phyloP scores from a whole-genome alignment of 2,113 vertebrate genomes.

The Aleadryas rufinucha region DNA sequence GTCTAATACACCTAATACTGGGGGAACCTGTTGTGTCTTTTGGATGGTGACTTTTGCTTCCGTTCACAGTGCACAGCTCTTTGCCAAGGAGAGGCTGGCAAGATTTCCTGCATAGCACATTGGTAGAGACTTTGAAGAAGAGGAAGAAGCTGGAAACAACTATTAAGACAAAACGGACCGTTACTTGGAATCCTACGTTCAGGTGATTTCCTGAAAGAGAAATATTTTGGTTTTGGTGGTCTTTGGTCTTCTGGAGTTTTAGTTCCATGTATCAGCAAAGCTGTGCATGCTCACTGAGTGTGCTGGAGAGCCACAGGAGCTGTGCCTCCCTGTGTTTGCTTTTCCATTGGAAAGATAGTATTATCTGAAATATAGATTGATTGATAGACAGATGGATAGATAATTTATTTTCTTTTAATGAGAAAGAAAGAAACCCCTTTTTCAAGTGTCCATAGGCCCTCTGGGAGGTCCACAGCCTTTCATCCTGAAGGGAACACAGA shows the following conservation, averaged over 20 bases:
- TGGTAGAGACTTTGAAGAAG: background rate
- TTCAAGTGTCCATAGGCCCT: background rate
- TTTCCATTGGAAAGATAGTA: background rate
- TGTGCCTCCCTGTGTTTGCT: background rate
- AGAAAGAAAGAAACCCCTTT: too few relatives aligned
- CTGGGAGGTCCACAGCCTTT: background rate
- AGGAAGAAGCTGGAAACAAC: background rate
- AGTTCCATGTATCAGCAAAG: background rate
- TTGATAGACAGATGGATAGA: background rate
- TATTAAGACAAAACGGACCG: background rate
- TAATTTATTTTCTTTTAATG: background rate
- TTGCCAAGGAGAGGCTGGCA: background rate
- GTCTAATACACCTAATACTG: background rate
- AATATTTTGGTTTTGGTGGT: background rate
- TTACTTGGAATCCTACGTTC: background rate
- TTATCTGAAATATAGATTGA: background rate
- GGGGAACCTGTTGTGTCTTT: background rate
- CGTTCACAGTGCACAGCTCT: background rate
- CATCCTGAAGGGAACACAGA: background rate
- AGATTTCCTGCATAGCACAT: background rate
- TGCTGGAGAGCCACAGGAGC: background rate
- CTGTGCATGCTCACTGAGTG: background rate
- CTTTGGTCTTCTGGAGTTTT: background rate
- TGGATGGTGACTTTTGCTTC: slow-evolving; percentile 12
- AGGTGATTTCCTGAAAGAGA: background rate